Percentiles rank a stretch among this genome's conserved stretches.
These are phyloP conservation scores for Eristalis tenax DNA, from an alignment of 2,888 invertebrate genomes.

Conservation along the genomic window DNA sequence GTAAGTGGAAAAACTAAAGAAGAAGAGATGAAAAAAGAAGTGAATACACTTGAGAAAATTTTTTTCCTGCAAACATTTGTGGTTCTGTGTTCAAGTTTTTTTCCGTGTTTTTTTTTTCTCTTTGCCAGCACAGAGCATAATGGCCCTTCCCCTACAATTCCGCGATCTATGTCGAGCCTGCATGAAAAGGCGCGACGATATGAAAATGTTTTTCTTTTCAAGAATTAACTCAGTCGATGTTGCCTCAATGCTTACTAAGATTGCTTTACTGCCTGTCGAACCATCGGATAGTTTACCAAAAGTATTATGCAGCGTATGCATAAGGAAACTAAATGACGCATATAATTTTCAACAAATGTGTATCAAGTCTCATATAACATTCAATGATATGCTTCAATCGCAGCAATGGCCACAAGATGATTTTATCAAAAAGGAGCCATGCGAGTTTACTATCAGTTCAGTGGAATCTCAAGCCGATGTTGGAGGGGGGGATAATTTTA, in stretches of 20 bases:
- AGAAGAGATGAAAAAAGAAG: not conserved
- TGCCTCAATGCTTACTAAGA: conserved; percentile 67
- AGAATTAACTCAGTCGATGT: conserved; percentile 64
- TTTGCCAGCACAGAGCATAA: conserved; percentile 46
- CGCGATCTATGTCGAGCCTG: conserved; percentile 66
- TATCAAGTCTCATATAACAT: conserved; percentile 65
- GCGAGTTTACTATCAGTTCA: conserved; percentile 47
- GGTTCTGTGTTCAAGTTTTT: conserved; percentile 45
- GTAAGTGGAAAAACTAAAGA: conserved; percentile 41
- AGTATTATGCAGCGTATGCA: conserved; percentile 64
- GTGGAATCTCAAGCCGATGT: conserved; percentile 52
- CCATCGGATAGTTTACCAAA: conserved; percentile 67
- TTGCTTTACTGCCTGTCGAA: conserved; percentile 63
- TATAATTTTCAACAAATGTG: conserved; percentile 68
- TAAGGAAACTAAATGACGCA: conserved; percentile 64
- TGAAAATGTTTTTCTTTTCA: conserved; percentile 70
- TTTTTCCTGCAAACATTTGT: conserved; percentile 42
- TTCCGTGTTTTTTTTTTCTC: conserved; percentile 35
- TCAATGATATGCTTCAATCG: conserved; percentile 64
- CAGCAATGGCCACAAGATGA: conserved; percentile 44
- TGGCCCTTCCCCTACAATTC: conserved; percentile 67
- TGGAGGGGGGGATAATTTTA: conserved; percentile 18
- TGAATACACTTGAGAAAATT: conserved; percentile 14
- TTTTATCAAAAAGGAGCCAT: conserved; percentile 59
- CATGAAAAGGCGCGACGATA: conserved; percentile 71